These are phyloP conservation scores for Tenthredo livida DNA, from an alignment of 2,888 invertebrate species.

Conservation along the genomic window DNA sequence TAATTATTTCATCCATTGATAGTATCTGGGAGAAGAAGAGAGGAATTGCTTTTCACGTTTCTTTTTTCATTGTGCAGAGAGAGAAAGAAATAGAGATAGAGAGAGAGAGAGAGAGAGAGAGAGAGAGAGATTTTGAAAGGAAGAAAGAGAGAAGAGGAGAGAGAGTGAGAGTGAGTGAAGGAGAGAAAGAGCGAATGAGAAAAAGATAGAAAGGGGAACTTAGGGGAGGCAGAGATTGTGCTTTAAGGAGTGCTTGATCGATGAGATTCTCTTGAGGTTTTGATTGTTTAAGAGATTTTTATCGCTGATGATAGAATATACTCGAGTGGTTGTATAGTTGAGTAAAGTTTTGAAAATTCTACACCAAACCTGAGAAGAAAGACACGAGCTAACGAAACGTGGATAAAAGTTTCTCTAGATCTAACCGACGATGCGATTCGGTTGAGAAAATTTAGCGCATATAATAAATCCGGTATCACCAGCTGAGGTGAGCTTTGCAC, in stretches of 20 bases:
- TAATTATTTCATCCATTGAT: background rate
- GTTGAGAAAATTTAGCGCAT: background rate
- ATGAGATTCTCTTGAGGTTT: constrained; percentile 34
- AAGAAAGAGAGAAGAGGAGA: constrained; percentile 31
- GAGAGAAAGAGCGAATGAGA: constrained; percentile 36
- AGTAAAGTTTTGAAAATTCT: background rate
- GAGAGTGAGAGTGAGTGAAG: constrained; percentile 54
- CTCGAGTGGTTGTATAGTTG: constrained; percentile 22
- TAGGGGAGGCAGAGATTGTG: constrained; percentile 56
- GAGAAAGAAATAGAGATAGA: constrained; percentile 14
- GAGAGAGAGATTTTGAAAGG: constrained; percentile 54
- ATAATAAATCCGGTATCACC: background rate
- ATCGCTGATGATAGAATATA: constrained; percentile 31
- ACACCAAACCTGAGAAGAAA: background rate
- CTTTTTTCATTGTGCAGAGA: constrained; percentile 15
- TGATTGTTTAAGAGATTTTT: constrained; percentile 20
- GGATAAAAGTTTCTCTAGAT: background rate
- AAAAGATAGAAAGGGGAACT: constrained; percentile 52
- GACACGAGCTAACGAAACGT: background rate
- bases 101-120: constrained; percentile 40
- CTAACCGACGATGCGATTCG: constrained; percentile 17
- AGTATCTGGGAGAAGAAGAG: background rate
- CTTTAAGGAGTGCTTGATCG: constrained; percentile 33
- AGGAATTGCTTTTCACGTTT: constrained; percentile 3
- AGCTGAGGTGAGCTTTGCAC: constrained; percentile 36